Evolutionary conservation across 2,113 vertebrate genomes (phyloP), one percentile per base, ranked within the genome.

Genomic region (Ictidomys tridecemlineatus): DNA sequence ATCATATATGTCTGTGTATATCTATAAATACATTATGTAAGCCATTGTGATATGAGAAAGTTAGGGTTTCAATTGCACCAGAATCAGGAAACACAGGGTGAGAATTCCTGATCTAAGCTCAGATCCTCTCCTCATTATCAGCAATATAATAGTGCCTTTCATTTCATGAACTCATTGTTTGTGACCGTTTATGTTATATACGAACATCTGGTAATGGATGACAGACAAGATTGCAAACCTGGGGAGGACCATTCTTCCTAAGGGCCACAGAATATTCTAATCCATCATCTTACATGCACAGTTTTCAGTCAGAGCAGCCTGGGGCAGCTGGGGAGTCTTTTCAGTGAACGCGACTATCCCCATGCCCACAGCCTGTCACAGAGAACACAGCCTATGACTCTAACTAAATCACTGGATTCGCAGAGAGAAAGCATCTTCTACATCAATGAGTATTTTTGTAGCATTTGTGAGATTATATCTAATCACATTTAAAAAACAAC

Each of bases 21-120:
- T 96, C 95, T 96, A 86, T 90, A 97, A 95, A 93, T 88, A 96
- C 58, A 88, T 77, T 83, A 95, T 85, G 85, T 97, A 96, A 92
- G 76, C 87, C 77, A 80, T n/a, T 95, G 78, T 92, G 95, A 85
- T 69, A 89, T 45, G 90, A 96, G 93, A 96, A 97, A 91, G 85
- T 53, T 76, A 74, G 96, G 56, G 78, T 96, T 96, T 95, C 94
- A 92, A 7, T 95, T 95, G 90, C 92, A 85, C 92, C 87, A 93
- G 83, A 97, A 93, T 97, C 82, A 63, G 93, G 92, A 97, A 97
- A 93, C 42, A 76, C 24, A 89, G 56, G 37, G 69, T 83, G 34
- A 65, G 77, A 48, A 69, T 20, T 95, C 56, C 94, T 96, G 95
- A 67, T 73, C 88, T 95, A 87, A 96, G 92, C 67, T 85, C 4